phyloP scores from a whole-genome alignment of 2,113 vertebrate genomes.

The Mormoops blainvillei region DNA sequence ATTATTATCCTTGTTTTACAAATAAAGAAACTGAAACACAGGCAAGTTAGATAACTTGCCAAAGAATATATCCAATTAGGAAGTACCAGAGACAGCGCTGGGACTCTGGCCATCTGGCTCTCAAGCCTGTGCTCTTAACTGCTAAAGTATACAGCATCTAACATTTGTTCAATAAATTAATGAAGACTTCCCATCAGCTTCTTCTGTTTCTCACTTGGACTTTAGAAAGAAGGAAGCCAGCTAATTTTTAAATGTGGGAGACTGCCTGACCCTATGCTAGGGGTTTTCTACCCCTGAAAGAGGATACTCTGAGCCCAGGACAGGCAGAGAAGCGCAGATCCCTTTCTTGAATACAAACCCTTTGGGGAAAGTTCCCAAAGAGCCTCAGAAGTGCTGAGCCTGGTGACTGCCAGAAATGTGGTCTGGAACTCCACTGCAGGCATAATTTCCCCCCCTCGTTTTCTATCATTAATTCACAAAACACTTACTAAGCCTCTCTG shows the following conservation, averaged over 20 bases:
- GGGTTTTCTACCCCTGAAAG: neutral
- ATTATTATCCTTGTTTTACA: slow-evolving; percentile 11
- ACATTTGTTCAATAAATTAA: slow-evolving; percentile 37
- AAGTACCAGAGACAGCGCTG: neutral
- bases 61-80: slow-evolving; percentile 10
- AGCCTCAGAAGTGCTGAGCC: neutral
- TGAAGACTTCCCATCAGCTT: neutral
- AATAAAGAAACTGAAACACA: neutral
- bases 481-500: neutral
- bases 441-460: neutral
- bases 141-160: neutral
- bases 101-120: slow-evolving; percentile 3
- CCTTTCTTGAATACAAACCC: neutral
- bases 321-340: neutral
- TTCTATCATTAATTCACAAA: neutral
- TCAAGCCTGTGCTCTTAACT: neutral
- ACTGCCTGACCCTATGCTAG: neutral
- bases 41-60: neutral
- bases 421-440: neutral
- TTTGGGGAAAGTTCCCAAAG: neutral
- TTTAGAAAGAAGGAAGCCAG: neutral
- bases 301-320: neutral
- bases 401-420: neutral
- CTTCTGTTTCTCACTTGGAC: neutral
- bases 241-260: neutral